A percentile compares a stretch with the other conserved stretches of the same genome.
These are phyloP conservation scores for Pluvianellus socialis DNA, from an alignment of 2,113 vertebrate species.

Conservation along the genomic window DNA sequence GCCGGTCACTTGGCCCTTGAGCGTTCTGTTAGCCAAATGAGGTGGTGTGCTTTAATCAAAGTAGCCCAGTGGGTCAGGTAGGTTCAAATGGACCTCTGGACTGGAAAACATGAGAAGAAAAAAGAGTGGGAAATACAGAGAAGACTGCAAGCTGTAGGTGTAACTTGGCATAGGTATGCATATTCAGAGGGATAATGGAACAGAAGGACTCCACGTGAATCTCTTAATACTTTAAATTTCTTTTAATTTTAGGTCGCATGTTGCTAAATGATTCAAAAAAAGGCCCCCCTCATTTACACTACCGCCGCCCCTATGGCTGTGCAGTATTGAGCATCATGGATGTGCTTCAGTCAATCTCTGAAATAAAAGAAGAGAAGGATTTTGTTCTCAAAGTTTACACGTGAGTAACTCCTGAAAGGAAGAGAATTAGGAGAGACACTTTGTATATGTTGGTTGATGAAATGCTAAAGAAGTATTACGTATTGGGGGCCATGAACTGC, in stretches of 20 bases:
- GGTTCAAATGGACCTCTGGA: background rate
- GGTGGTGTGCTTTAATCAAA: background rate
- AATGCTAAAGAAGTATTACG: background rate
- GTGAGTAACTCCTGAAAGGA: slow-evolving; percentile 76
- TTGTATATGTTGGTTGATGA: background rate
- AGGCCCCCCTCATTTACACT: slow-evolving; percentile 89
- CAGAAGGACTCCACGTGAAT: background rate
- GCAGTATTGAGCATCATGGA: slow-evolving; percentile 91
- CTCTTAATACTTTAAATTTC: background rate
- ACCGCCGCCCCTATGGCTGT: slow-evolving; percentile 91
- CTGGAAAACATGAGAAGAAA: background rate
- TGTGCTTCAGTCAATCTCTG: slow-evolving; percentile 89
- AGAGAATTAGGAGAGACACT: background rate
- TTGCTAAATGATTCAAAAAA: slow-evolving; percentile 94
- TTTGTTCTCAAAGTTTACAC: slow-evolving; percentile 98
- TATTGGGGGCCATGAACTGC: background rate
- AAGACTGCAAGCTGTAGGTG: background rate
- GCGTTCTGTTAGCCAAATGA: background rate
- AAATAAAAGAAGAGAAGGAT: slow-evolving; percentile 95
- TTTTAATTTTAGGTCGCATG: slow-evolving; percentile 83
- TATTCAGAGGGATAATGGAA: background rate
- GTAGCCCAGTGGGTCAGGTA: background rate
- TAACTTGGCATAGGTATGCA: fast-evolving
- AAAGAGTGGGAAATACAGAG: background rate
- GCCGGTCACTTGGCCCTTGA: background rate